Evolutionary conservation across 2,888 invertebrate genomes (phyloP).

Genomic region (Agapostemon virescens): DNA sequence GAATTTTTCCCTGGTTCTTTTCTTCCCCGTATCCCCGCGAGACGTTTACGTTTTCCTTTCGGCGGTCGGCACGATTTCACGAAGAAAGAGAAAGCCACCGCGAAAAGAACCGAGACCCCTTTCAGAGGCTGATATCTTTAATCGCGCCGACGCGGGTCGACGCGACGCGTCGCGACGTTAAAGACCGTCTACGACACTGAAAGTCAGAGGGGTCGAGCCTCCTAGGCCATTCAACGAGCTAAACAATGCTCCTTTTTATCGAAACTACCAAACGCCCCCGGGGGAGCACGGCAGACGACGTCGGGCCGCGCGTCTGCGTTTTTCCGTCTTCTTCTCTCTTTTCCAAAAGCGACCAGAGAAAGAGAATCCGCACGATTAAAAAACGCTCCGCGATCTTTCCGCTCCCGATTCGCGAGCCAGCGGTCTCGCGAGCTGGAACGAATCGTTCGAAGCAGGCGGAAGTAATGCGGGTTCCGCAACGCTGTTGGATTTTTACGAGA

Average conservation of each 20-base stretch:
- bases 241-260: constrained; percentile 44
- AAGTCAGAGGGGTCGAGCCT: constrained; percentile 37
- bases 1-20: constrained; percentile 21
- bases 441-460: neutral
- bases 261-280: neutral
- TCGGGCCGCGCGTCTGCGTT: neutral
- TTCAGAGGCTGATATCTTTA: constrained; percentile 59
- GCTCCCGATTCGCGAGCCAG: neutral
- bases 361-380: constrained; percentile 7
- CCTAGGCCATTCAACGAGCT: constrained; percentile 38
- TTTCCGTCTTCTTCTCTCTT: no score
- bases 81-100: constrained; percentile 32
- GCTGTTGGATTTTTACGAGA: constrained; percentile 32
- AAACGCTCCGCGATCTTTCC: neutral
- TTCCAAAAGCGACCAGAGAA: neutral
- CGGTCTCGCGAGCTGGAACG: neutral
- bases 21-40: neutral
- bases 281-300: neutral
- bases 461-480: neutral
- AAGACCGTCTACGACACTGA: constrained; percentile 50
- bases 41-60: constrained; percentile 20
- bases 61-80: neutral
- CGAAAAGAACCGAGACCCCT: constrained; percentile 34
- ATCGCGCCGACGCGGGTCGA: constrained; percentile 43
- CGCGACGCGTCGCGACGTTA: constrained; percentile 11